Evolutionary conservation across 2,797 vertebrate genomes (phyloP).

Genomic region (Myripristis jacobus): DNA sequence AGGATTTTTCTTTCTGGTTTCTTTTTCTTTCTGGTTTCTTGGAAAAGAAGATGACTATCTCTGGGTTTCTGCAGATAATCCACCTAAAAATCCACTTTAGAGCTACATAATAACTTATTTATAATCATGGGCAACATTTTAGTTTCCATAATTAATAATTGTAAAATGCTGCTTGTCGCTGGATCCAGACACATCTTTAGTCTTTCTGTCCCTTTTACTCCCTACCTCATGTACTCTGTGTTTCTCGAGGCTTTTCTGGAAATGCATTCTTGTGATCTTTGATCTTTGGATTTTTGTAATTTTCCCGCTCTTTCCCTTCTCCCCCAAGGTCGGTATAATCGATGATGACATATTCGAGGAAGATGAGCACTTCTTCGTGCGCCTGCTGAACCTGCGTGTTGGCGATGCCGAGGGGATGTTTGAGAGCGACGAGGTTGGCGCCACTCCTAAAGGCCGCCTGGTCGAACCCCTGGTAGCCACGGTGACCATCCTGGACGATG

Average conservation of each 20-base stretch:
- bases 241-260: background rate
- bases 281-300: no score
- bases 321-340: conserved; percentile 87
- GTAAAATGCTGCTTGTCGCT: background rate
- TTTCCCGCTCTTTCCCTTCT: no score
- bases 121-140: no score
- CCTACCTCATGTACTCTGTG: background rate
- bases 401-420: conserved; percentile 94
- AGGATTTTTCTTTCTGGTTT: no score
- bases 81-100: no score
- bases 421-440: conserved; percentile 86
- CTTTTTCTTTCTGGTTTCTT: no score
- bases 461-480: conserved; percentile 90
- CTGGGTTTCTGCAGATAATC: no score
- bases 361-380: conserved; percentile 92
- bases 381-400: conserved; percentile 90
- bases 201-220: conserved; percentile 1
- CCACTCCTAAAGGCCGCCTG: conserved; percentile 86
- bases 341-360: conserved; percentile 97
- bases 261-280: no score
- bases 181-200: no score
- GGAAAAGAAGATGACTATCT: no score
- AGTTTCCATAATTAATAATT: no score
- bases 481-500: conserved; percentile 95
- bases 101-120: no score